Evolutionary conservation across 2,113 vertebrate genomes (phyloP).

Genomic region (Merops nubicus): DNA sequence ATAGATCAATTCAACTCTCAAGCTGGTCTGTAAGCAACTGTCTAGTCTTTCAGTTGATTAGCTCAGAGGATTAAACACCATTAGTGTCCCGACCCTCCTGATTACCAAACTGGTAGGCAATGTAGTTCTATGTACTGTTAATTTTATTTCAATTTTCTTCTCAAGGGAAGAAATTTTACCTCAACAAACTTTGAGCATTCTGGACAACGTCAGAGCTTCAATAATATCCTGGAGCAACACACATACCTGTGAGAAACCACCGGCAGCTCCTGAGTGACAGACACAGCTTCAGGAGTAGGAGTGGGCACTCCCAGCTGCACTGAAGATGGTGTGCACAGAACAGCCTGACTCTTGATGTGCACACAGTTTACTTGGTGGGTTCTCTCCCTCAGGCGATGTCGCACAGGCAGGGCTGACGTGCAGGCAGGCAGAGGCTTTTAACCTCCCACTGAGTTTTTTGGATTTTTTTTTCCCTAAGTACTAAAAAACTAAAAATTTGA

Average conservation of each 20-base stretch:
- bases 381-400: neutral
- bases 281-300: neutral
- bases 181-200: neutral
- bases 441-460: neutral
- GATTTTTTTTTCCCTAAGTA: neutral
- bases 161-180: neutral
- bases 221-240: neutral
- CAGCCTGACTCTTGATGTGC: rapidly evolving
- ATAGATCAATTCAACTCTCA: neutral
- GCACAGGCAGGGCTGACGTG: neutral
- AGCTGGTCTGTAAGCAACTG: neutral
- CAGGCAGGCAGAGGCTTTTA: neutral
- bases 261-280: neutral
- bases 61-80: neutral
- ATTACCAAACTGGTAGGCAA: neutral
- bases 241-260: neutral
- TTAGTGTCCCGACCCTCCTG: neutral
- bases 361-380: neutral
- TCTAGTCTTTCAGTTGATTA: neutral
- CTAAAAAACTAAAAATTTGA: neutral
- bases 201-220: constrained; percentile 39
- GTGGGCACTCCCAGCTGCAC: neutral
- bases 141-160: neutral
- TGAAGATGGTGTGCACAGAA: rapidly evolving
- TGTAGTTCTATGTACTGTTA: neutral